A percentile compares a stretch with the other conserved stretches of the same genome.
These are phyloP conservation scores for Dermatemys mawii DNA, from an alignment of 2,113 vertebrate species.

Conservation along the genomic window DNA sequence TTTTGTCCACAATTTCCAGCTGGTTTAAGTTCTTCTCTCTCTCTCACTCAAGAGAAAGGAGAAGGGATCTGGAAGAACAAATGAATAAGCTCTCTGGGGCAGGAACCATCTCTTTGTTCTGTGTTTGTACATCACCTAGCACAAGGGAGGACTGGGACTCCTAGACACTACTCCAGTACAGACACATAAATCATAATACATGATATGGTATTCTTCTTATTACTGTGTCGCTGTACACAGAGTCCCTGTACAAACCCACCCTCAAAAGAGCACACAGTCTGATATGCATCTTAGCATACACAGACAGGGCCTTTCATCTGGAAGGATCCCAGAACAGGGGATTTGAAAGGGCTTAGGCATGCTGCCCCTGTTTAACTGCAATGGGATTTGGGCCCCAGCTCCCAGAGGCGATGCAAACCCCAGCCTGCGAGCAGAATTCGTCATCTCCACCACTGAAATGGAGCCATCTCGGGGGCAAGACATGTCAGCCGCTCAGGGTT, in stretches of 20 bases:
- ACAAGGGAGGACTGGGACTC: no score
- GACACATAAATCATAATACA: background rate
- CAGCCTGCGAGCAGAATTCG: background rate
- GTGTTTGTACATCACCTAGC: background rate
- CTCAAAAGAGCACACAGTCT: background rate
- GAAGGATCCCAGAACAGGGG: background rate
- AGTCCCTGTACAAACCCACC: background rate
- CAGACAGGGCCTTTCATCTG: background rate
- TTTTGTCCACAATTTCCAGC: background rate
- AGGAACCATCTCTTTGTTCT: background rate
- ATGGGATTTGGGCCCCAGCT: background rate
- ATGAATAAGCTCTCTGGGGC: background rate
- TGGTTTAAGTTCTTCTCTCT: background rate
- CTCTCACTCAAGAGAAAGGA: background rate
- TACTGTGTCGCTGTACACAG: background rate
- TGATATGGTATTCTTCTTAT: background rate
- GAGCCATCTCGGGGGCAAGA: background rate
- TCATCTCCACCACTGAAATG: background rate
- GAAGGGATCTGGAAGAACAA: background rate
- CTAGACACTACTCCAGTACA: no score
- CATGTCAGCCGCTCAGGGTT: background rate
- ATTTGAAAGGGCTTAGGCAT: no score
- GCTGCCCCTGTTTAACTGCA: background rate
- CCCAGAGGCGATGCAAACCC: background rate
- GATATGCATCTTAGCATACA: background rate